Percentiles rank a stretch among this genome's conserved stretches.
phyloP scores from a whole-genome alignment of 2,113 vertebrate species.

The Pomatostomus ruficeps region DNA sequence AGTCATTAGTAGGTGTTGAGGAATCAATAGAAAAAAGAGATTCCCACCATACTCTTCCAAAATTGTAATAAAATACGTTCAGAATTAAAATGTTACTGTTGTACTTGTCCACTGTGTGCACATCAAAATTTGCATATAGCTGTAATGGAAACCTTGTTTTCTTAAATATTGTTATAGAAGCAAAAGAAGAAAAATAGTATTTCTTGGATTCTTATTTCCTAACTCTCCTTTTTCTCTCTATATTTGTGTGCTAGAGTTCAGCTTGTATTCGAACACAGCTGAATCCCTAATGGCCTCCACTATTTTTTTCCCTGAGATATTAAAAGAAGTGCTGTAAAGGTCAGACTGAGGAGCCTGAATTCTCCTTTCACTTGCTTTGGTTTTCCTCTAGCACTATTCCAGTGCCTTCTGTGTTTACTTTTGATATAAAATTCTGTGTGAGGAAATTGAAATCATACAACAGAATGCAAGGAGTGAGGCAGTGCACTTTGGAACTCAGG shows the following conservation, averaged over 20 bases:
- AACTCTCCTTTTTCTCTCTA: not conserved
- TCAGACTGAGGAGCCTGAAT: not conserved
- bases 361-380: not conserved
- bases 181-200: not conserved
- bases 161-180: not conserved
- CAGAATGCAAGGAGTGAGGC: not conserved
- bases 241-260: not conserved
- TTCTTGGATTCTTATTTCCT: not conserved
- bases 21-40: not conserved
- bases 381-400: not conserved
- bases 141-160: not conserved
- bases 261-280: not conserved
- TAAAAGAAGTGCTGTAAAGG: constrained; percentile 33
- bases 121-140: not conserved
- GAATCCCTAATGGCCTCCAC: not conserved
- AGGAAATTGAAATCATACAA: not conserved
- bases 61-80: not conserved
- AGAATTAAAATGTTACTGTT: not conserved
- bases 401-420: not conserved
- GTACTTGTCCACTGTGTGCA: fast-evolving
- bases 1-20: not conserved
- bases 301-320: constrained; percentile 13
- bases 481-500: not conserved
- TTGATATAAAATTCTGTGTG: not conserved
- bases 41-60: not conserved